Conservation (phyloP, 2,888 invertebrate species). For the Drosophila recens region DNA sequence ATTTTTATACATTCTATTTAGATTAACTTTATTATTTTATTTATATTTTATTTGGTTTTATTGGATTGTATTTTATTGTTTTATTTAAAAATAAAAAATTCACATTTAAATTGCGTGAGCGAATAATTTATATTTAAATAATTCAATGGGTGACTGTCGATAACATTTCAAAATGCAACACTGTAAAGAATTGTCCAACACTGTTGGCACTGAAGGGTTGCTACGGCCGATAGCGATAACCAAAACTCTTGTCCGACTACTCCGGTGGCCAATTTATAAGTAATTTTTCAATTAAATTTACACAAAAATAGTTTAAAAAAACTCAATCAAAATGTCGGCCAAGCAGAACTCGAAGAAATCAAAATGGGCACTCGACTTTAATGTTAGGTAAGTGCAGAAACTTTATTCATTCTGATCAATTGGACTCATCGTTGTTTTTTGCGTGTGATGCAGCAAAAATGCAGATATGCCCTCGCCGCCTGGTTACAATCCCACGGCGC, state of each 20-base stretch:
- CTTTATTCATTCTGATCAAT: not conserved
- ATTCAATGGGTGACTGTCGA: not conserved
- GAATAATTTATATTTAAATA: not conserved
- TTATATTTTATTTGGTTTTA: no score
- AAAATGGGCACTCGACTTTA: constrained; percentile 89
- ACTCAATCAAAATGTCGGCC: constrained; percentile 76
- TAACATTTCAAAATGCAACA: not conserved
- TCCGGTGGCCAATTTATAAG: constrained; percentile 43
- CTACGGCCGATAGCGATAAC: constrained; percentile 43
- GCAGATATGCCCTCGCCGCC: constrained; percentile 91
- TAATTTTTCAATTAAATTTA: constrained; percentile 57
- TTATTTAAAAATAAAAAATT: no score
- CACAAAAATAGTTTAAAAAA: constrained; percentile 20
- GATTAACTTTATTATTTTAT: no score
- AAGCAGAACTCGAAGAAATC: constrained; percentile 86
- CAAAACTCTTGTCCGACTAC: constrained; percentile 14
- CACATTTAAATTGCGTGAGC: not conserved
- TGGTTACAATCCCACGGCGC: constrained; percentile 91
- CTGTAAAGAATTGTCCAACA: constrained; percentile 10
- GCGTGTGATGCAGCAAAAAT: constrained; percentile 77
- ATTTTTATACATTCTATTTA: no score
- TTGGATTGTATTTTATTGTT: no score
- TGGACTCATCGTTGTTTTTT: constrained; percentile 14
- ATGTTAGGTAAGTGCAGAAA: constrained; percentile 86
- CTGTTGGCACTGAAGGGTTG: constrained; percentile 40